phyloP scores from a whole-genome alignment of 2,888 invertebrate genomes.

The Stenchaetothrips biformis region DNA sequence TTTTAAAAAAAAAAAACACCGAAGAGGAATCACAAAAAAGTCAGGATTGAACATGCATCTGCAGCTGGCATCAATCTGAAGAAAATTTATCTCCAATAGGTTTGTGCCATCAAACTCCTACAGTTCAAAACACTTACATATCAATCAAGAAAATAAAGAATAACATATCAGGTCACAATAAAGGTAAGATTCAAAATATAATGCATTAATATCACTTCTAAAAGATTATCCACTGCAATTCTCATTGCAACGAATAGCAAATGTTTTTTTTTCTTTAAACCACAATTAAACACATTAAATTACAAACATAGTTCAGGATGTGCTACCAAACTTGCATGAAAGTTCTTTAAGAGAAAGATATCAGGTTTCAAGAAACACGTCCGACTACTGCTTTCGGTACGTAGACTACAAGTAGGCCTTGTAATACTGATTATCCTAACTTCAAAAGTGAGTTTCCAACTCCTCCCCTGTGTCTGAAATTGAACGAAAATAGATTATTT shows the following conservation, averaged over 20 bases:
- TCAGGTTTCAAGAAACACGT: conserved; percentile 16
- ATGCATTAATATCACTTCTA: conserved; percentile 19
- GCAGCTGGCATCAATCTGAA: neutral
- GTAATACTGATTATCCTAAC: conserved; percentile 24
- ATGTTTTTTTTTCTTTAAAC: neutral
- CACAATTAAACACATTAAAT: neutral
- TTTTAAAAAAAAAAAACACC: neutral
- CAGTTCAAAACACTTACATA: conserved; percentile 10
- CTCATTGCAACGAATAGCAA: neutral
- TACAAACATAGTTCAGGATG: neutral
- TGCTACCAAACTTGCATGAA: neutral
- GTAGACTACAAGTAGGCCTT: conserved; percentile 23
- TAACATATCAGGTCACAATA: conserved; percentile 23
- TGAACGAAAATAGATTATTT: neutral
- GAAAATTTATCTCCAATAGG: neutral
- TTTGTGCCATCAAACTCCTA: conserved; percentile 1
- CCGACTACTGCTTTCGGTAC: conserved; percentile 16
- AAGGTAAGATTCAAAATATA: conserved; percentile 23
- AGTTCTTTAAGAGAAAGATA: conserved; percentile 9
- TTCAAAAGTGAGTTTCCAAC: neutral
- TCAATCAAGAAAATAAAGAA: conserved; percentile 17
- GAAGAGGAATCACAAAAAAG: neutral
- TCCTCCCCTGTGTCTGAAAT: neutral
- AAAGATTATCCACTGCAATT: neutral
- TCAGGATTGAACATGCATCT: neutral